Evolutionary conservation across 2,113 vertebrate species (phyloP).

Genomic region (Burhinus oedicnemus): DNA sequence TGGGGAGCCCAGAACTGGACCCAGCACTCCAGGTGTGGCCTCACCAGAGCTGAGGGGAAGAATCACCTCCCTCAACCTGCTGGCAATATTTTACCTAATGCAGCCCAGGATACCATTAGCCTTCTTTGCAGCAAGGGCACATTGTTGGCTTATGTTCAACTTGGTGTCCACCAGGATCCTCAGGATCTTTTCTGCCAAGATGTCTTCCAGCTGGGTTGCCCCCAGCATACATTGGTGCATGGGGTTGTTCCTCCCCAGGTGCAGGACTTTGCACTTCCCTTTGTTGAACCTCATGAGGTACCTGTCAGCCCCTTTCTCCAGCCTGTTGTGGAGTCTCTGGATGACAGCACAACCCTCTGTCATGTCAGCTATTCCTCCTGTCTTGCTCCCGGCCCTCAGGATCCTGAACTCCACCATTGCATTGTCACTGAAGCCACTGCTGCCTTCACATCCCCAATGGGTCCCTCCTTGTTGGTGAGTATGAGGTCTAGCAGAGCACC

Average conservation of each 20-base stretch:
- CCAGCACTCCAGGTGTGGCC: neutral
- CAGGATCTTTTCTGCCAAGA: neutral
- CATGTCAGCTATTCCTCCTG: neutral
- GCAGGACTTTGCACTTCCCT: neutral
- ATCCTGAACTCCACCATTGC: neutral
- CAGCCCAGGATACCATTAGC: neutral
- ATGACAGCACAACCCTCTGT: neutral
- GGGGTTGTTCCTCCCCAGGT: neutral
- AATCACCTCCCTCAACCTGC: neutral
- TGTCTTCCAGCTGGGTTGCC: neutral
- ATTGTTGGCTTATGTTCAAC: neutral
- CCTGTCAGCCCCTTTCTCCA: neutral
- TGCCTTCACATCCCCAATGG: neutral
- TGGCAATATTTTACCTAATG: neutral
- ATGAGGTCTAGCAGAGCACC: neutral
- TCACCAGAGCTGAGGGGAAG: neutral
- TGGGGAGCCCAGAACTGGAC: neutral
- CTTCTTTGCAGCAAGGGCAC: neutral
- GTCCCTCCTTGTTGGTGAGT: neutral
- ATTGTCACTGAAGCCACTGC: neutral
- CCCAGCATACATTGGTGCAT: neutral
- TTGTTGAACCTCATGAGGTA: neutral
- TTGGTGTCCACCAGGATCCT: neutral
- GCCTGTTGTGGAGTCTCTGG: too few relatives aligned
- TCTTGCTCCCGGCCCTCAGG: too few relatives aligned